Percentiles rank a stretch among this genome's conserved stretches.
Conservation (phyloP, 2,113 vertebrate genomes). For the Tragelaphus scriptus region DNA sequence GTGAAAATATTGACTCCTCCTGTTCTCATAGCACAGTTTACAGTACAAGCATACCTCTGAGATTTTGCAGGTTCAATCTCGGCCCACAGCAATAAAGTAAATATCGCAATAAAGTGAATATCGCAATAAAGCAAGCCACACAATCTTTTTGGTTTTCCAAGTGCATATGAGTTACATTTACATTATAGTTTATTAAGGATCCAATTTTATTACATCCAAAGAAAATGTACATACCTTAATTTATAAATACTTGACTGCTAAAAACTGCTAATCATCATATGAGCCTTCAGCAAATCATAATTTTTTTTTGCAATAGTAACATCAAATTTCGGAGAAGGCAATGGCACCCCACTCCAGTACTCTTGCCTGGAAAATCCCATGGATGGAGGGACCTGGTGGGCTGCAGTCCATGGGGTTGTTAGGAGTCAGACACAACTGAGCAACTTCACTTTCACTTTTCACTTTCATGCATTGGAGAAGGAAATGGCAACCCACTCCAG, state of each 20-base stretch:
- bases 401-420: too few relatives aligned
- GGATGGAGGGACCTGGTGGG: too few relatives aligned
- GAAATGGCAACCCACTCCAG: too few relatives aligned
- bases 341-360: too few relatives aligned
- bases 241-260: background rate
- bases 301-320: background rate
- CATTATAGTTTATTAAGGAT: background rate
- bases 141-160: background rate
- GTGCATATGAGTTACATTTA: background rate
- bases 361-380: too few relatives aligned
- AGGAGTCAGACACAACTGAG: too few relatives aligned
- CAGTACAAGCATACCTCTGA: background rate
- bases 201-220: background rate
- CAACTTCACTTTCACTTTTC: too few relatives aligned
- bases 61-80: background rate
- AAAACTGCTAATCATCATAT: background rate
- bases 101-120: background rate
- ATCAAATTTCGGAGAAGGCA: background rate
- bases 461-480: too few relatives aligned
- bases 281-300: background rate
- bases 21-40: background rate
- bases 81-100: background rate
- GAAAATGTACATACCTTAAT: background rate
- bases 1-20: background rate
- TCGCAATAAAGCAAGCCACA: background rate